Evolutionary conservation across 92 coral and sea anemone genomes (phyloP), one percentile per base, ranked within the genome.

Genomic region (Epizoanthus ramosus): DNA sequence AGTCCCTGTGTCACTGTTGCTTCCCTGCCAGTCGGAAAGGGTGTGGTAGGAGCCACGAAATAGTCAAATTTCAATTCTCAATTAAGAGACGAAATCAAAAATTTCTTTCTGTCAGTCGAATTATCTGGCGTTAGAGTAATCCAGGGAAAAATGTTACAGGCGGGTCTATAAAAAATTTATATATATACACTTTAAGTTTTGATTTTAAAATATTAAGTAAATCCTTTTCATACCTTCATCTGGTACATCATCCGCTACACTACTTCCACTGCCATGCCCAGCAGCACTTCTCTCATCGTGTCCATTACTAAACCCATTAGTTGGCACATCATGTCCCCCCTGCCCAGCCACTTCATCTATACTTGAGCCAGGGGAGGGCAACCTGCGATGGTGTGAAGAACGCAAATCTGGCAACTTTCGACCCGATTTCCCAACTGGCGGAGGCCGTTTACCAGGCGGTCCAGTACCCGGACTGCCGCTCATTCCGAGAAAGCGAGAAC

Each of bases 341-440:
- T 77, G 70, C 21, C 60, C 71, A 13, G 22, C 50, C 23, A 33
- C 43, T 33, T 31, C 57, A 63, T 14, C 64, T 17, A 19, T 57
- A 39, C 15, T 19, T 63, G 63, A 69, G 64, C 79, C 85, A 24
- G 97, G 94, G 65, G 92, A 93, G 13, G 97, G 94, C 14, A 90
- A 79, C 58, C 88, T 93, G 17, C 97, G 89, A 50, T 81, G 82
- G 56, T 76, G 83, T 14, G 57, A 13, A 3, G 69, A 89, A 37
- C 84, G 25, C 22, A 88, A 56, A 66, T 47, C 71, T 4, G 89
- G 73, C 8, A 73, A 71, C 56, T 82, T 89, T 54, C 86, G 31
- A 2, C 89, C 81, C 0, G 92, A 74, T 68, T 86, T 85, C 4
- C 92, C 92, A 63, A 80, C 83, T 25, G 92, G 89, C 23, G 89